Evolutionary conservation across 2,888 invertebrate species (phyloP).

Genomic region (Harpalus rubripes): DNA sequence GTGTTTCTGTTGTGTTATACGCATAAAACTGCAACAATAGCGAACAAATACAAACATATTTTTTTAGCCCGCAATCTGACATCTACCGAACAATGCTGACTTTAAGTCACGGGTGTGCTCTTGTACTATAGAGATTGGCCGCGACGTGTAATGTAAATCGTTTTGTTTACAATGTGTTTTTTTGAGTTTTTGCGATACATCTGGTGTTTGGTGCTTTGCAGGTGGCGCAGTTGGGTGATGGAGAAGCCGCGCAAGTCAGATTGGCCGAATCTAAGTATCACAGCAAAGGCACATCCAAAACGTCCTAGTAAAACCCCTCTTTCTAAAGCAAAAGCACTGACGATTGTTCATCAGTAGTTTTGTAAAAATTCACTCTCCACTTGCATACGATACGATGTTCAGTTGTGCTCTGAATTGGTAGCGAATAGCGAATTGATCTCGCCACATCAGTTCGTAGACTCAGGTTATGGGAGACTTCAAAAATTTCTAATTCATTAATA

Average conservation of each 20-base stretch:
- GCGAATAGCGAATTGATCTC: conserved; percentile 3
- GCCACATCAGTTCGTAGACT: conserved; percentile 45
- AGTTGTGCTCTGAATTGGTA: conserved; percentile 61
- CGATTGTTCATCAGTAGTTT: conserved; percentile 24
- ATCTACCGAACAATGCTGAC: background rate
- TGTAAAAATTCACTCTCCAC: conserved; percentile 40
- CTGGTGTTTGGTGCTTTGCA: conserved; percentile 78
- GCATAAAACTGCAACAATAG: too few relatives aligned
- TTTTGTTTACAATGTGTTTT: conserved; percentile 57
- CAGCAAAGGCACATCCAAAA: conserved; percentile 75
- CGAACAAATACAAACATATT: too few relatives aligned
- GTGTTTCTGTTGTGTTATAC: too few relatives aligned
- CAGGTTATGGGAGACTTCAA: conserved; percentile 21
- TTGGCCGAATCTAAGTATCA: conserved; percentile 78
- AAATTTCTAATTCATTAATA: too few relatives aligned
- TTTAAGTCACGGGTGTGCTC: too few relatives aligned
- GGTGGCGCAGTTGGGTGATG: conserved; percentile 77
- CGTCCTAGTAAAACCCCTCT: conserved; percentile 69
- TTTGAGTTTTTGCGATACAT: conserved; percentile 67
- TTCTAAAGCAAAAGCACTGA: conserved; percentile 41
- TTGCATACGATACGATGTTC: conserved; percentile 61
- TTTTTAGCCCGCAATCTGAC: too few relatives aligned
- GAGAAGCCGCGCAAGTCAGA: conserved; percentile 76
- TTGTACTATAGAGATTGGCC: background rate
- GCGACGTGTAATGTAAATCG: background rate